Evolutionary conservation across 2,888 invertebrate species (phyloP).

Genomic region (Abscondita cerata): DNA sequence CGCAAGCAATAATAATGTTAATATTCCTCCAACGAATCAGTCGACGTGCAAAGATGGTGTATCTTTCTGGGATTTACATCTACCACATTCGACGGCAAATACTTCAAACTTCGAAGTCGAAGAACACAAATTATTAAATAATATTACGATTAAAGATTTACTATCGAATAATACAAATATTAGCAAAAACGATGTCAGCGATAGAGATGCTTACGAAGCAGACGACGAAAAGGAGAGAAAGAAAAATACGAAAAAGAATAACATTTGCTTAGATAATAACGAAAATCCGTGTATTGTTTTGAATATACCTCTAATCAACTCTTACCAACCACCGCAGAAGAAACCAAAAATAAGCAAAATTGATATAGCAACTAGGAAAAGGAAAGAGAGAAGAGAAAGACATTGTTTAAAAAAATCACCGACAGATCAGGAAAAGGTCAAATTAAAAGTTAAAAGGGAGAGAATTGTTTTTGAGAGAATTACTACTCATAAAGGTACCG

Average conservation of each 20-base stretch:
- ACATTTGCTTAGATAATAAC: background rate
- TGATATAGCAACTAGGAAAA: slow-evolving; percentile 54
- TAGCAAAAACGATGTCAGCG: slow-evolving; percentile 20
- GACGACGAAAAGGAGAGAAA: background rate
- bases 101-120: slow-evolving; percentile 5
- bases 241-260: background rate
- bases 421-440: slow-evolving; percentile 27
- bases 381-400: slow-evolving; percentile 47
- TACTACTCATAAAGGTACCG: slow-evolving; percentile 28
- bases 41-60: slow-evolving; percentile 46
- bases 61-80: slow-evolving; percentile 38
- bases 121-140: slow-evolving; percentile 24
- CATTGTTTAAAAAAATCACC: slow-evolving; percentile 23
- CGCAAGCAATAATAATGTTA: slow-evolving; percentile 52
- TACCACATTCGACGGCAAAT: slow-evolving; percentile 39
- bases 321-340: slow-evolving; percentile 46
- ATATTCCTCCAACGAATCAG: slow-evolving; percentile 49
- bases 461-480: slow-evolving; percentile 27
- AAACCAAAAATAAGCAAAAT: slow-evolving; percentile 56
- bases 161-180: slow-evolving; percentile 16
- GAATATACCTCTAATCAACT: slow-evolving; percentile 52
- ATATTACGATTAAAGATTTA: slow-evolving; percentile 26
- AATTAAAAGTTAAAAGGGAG: slow-evolving; percentile 20
- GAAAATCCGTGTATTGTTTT: slow-evolving; percentile 47
- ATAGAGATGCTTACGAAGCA: background rate